Conservation (phyloP, 2,113 vertebrate genomes). For the Mandrillus leucophaeus region DNA sequence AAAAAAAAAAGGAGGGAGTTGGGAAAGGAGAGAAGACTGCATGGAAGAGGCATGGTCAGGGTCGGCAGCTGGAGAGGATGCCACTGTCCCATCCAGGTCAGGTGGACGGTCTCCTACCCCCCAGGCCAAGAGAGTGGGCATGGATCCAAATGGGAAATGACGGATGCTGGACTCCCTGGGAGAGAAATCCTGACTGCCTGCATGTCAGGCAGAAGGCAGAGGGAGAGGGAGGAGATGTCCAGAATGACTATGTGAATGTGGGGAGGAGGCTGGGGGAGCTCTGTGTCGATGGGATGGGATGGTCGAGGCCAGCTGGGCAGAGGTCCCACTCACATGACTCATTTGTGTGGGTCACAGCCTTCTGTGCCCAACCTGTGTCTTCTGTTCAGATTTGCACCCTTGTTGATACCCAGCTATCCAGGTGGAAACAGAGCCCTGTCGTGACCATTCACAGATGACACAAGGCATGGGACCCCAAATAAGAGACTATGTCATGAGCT, state of each 20-base stretch:
- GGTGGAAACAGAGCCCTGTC: background rate
- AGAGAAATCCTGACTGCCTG: background rate
- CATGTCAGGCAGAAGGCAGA: background rate
- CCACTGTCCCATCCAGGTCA: background rate
- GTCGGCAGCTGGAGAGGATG: fast-evolving
- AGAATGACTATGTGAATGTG: fast-evolving
- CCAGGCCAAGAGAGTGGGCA: background rate
- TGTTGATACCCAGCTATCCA: too few relatives aligned
- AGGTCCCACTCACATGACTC: background rate
- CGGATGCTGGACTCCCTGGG: too few relatives aligned
- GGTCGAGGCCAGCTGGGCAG: background rate
- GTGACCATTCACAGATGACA: background rate
- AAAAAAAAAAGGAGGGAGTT: too few relatives aligned
- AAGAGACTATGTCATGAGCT: background rate
- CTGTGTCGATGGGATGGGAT: fast-evolving
- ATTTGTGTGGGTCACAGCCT: background rate
- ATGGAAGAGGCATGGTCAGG: background rate
- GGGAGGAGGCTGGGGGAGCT: too few relatives aligned
- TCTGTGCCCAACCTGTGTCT: background rate
- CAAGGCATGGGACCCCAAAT: background rate
- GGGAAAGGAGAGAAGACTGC: background rate
- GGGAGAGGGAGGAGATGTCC: background rate
- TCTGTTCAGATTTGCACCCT: background rate
- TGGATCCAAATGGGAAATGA: background rate
- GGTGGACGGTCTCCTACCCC: too few relatives aligned